These are phyloP conservation scores for Lycaena phlaeas DNA, from an alignment of 2,888 invertebrate genomes.

Conservation along the genomic window DNA sequence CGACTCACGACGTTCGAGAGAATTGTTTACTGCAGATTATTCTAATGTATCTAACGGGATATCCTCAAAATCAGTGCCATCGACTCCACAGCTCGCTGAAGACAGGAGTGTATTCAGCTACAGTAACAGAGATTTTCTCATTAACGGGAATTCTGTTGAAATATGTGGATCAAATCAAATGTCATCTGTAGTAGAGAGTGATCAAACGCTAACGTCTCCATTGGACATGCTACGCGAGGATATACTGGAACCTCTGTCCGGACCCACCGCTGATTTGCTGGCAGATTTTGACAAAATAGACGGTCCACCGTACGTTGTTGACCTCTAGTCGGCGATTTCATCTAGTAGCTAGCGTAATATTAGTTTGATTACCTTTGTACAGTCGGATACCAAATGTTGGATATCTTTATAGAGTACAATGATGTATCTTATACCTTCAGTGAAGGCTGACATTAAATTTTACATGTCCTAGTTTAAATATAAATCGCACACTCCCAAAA, in stretches of 20 bases:
- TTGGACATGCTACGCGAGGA: slow-evolving; percentile 60
- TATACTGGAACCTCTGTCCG: slow-evolving; percentile 46
- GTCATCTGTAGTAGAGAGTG: slow-evolving; percentile 39
- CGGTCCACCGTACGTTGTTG: slow-evolving; percentile 55
- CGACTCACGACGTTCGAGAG: slow-evolving; percentile 50
- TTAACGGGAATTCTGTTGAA: slow-evolving; percentile 75
- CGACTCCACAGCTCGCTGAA: slow-evolving; percentile 77
- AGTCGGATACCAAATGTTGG: slow-evolving; percentile 41
- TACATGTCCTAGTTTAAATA: slow-evolving; percentile 36
- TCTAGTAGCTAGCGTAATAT: slow-evolving; percentile 18
- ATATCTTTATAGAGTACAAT: slow-evolving; percentile 58
- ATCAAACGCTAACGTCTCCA: slow-evolving; percentile 43
- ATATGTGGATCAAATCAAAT: slow-evolving; percentile 40
- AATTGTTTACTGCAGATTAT: slow-evolving; percentile 44
- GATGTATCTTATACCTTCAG: slow-evolving; percentile 55
- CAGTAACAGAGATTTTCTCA: slow-evolving; percentile 73
- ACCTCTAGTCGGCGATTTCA: slow-evolving; percentile 51
- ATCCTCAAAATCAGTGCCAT: slow-evolving; percentile 83
- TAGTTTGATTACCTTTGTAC: slow-evolving; percentile 46
- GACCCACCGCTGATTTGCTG: slow-evolving; percentile 45
- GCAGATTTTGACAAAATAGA: slow-evolving; percentile 65
- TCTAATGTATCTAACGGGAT: slow-evolving; percentile 58
- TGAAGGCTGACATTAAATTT: slow-evolving; percentile 47
- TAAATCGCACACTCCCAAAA: slow-evolving; percentile 52
- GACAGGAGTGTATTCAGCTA: slow-evolving; percentile 72